phyloP scores from a whole-genome alignment of 2,797 vertebrate species.

The Pterois miles region DNA sequence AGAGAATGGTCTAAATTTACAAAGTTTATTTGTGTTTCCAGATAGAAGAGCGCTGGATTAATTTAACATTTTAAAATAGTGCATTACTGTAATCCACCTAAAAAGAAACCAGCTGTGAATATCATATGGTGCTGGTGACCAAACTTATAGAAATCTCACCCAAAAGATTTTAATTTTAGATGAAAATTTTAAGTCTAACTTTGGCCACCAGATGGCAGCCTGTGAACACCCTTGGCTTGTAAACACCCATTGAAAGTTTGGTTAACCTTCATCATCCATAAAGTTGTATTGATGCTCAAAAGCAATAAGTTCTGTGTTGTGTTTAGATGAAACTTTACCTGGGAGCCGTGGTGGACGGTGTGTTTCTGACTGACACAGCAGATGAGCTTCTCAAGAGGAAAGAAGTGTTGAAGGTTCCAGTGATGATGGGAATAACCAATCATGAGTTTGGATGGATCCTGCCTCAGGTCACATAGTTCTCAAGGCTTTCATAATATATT shows the following conservation, averaged over 20 bases:
- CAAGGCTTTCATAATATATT: background rate
- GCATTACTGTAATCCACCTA: background rate
- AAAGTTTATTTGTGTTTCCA: background rate
- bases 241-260: background rate
- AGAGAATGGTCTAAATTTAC: background rate
- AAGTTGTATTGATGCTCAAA: too few species aligned
- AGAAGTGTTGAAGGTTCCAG: slow-evolving; percentile 78
- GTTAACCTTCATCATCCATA: background rate
- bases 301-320: background rate
- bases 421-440: slow-evolving; percentile 84
- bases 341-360: slow-evolving; percentile 74
- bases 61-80: background rate
- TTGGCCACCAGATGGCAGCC: slow-evolving; percentile 51
- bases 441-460: slow-evolving; percentile 88
- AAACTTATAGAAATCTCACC: background rate
- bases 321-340: slow-evolving; percentile 70
- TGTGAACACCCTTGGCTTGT: background rate
- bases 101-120: background rate
- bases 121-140: background rate
- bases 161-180: background rate
- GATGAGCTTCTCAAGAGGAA: slow-evolving; percentile 79
- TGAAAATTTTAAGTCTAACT: background rate
- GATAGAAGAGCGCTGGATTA: background rate
- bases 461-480: slow-evolving; percentile 70
- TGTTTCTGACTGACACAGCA: slow-evolving; percentile 75